Evolutionary conservation across 2,113 vertebrate species (phyloP), one percentile per base, ranked within the genome.

Genomic region (Chaetorhynchus papuensis): DNA sequence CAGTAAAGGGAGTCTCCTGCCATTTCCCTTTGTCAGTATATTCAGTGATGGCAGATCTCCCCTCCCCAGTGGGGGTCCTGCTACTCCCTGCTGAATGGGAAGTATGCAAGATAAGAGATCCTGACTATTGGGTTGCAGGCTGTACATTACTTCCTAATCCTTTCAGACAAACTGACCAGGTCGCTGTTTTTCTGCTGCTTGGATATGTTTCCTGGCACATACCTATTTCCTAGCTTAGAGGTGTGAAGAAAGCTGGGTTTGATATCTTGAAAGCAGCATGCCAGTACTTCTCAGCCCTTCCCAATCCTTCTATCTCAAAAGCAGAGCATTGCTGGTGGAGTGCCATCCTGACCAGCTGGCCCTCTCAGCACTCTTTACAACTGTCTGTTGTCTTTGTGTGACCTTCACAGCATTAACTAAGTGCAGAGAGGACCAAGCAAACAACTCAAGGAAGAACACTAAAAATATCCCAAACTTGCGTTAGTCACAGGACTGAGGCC

Each of bases 371-470:
- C 84, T 85, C 82, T 90, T 74, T 37, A 82, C 80, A 89, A 84
- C 86, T 71, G 56, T 7, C 68, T 88, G 18, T n/a, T 86, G 94
- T 83, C 87, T 89, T 76, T n/a, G 63, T 30, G 63, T 92, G 94
- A 97, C 96, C 96, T 96, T 96, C 92, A 96, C 33, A 1, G 80
- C 3, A 3, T 69, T 24, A 90, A 80, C 59, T 66, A 75, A 89
- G 93, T 15, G 2, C 31, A 39, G 54, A 82, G 78, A 95, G 56
- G 72, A 70, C 47, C 60, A 92, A 53, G 28, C 72, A 90, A 96
- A 94, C 81, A 94, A 94, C 92, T 75, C 82, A 96, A 94, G 93
- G 59, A 94, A 76, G 47, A 85, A 21, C 28, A 84, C 92, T 90
- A 93, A 88, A 96, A 95, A 92, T 96, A 95, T 21, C 84, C 82